A percentile compares a stretch with the other conserved stretches of the same genome.
Evolutionary conservation across 1,140 invertebrate genomes (phyloP).

Genomic region (Drosophila sp.): DNA sequence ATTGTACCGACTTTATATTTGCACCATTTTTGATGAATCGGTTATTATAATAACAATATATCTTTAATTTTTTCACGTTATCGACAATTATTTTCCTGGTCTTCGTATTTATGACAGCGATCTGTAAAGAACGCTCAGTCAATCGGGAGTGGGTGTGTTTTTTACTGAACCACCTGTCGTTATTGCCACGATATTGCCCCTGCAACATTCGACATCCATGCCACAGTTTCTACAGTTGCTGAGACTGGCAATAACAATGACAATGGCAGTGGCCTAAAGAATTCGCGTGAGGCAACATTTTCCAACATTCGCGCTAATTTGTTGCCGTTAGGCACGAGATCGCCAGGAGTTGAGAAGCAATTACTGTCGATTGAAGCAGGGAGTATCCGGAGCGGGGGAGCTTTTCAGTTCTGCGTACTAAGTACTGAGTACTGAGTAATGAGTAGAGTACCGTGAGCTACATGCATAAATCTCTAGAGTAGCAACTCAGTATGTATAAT

Average conservation of each 20-base stretch:
- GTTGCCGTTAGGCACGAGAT: constrained; percentile 58
- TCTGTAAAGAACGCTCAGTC: constrained; percentile 14
- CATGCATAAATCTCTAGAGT: constrained; percentile 61
- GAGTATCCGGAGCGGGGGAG: background rate
- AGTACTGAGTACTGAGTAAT: constrained; percentile 21
- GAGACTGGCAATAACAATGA: constrained; percentile 2
- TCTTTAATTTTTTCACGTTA: constrained; percentile 6
- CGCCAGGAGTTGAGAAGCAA: background rate
- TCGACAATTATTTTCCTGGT: background rate
- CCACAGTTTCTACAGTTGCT: no score
- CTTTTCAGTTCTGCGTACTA: constrained; percentile 8
- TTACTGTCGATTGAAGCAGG: no score
- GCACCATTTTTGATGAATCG: no score
- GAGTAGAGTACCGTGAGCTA: constrained; percentile 55
- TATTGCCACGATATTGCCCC: background rate
- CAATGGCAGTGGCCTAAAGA: constrained; percentile 15
- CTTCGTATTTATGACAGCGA: constrained; percentile 15
- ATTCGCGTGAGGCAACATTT: constrained; percentile 42
- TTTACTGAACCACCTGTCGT: constrained; percentile 44
- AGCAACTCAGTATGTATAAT: background rate
- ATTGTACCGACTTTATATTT: no score
- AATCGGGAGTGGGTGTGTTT: constrained; percentile 64
- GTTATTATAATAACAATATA: constrained; percentile 7
- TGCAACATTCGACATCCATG: no score
- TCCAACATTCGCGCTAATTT: constrained; percentile 61